These are phyloP conservation scores for Oostethus manadensis DNA, from an alignment of 2,113 vertebrate species.

Conservation along the genomic window DNA sequence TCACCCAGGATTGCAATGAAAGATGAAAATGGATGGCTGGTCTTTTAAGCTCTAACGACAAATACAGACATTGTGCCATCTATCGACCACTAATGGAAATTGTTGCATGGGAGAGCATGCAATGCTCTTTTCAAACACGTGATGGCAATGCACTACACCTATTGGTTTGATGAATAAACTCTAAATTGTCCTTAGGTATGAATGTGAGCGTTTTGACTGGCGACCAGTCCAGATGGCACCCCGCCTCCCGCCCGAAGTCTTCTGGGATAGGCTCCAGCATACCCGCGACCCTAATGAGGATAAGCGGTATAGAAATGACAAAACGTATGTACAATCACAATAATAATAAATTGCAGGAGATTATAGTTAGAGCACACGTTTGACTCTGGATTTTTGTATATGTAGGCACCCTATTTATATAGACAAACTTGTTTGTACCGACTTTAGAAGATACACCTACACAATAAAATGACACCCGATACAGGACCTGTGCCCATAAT, in stretches of 20 bases:
- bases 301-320: too few relatives aligned
- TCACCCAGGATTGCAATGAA: constrained; percentile 3
- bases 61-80: constrained; percentile 52
- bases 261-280: too few relatives aligned
- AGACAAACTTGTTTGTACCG: background rate
- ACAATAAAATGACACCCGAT: background rate
- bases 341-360: background rate
- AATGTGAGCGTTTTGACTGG: too few relatives aligned
- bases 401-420: background rate
- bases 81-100: constrained; percentile 22
- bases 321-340: too few relatives aligned
- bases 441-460: background rate
- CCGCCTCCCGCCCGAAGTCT: too few relatives aligned
- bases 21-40: too few relatives aligned
- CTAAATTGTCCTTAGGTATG: too few relatives aligned
- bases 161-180: too few relatives aligned
- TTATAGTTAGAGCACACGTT: background rate
- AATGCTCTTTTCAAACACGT: constrained; percentile 25
- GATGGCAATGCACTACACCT: constrained; percentile 35
- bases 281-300: too few relatives aligned
- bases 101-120: background rate
- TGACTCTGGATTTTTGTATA: background rate
- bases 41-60: background rate
- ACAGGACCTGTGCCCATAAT: background rate
- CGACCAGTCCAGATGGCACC: too few relatives aligned